A percentile compares a stretch with the other conserved stretches of the same genome.
Evolutionary conservation across 2,113 vertebrate species (phyloP).

Genomic region (Macrotis lagotis): DNA sequence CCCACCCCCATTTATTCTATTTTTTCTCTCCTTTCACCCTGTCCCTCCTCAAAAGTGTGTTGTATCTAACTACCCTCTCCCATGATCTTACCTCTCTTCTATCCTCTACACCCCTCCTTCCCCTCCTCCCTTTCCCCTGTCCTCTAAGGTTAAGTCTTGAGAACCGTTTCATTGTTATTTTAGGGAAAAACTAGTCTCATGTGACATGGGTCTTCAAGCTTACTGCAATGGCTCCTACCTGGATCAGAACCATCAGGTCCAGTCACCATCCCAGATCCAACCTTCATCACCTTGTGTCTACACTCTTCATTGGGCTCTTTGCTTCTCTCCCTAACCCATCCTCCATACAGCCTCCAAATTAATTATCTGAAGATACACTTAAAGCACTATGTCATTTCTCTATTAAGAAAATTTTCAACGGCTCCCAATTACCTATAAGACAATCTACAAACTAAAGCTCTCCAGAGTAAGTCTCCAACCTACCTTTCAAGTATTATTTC

Average conservation of each 20-base stretch:
- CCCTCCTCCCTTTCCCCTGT: no score
- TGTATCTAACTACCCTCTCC: no score
- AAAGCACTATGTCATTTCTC: not conserved
- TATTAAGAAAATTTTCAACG: not conserved
- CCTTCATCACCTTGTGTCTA: no score
- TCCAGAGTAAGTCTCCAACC: not conserved
- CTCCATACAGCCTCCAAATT: no score
- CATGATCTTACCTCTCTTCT: no score
- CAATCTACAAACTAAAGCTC: not conserved
- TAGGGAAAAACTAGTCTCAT: not conserved
- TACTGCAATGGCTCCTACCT: not conserved
- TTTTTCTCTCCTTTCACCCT: no score
- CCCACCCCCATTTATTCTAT: no score
- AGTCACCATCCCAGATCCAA: no score
- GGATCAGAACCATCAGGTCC: not conserved
- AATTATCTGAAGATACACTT: not conserved
- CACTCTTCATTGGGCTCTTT: no score
- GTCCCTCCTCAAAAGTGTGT: no score
- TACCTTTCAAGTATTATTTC: not conserved
- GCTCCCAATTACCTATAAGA: constrained; percentile 12
- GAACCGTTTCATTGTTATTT: not conserved
- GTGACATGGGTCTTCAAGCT: not conserved
- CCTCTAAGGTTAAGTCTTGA: not conserved
- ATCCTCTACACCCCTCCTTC: no score
- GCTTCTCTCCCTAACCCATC: no score